A percentile compares a stretch with the other conserved stretches of the same genome.
phyloP scores from a whole-genome alignment of 2,888 invertebrate genomes.

The Coleophora flavipennella region DNA sequence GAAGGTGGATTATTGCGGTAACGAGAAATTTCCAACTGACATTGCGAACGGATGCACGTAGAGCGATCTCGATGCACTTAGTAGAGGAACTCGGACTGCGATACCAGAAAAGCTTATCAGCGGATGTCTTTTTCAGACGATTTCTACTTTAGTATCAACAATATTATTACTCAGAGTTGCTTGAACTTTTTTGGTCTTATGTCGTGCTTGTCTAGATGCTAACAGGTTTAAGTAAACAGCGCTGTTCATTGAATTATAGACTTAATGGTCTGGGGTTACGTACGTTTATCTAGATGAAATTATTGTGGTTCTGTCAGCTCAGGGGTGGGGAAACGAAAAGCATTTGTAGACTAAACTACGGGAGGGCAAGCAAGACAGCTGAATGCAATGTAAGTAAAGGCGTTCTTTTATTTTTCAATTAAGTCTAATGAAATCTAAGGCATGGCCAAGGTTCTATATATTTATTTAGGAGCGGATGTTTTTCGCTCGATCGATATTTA shows the following conservation, averaged over 20 bases:
- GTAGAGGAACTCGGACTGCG: conserved; percentile 28
- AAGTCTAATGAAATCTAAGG: conserved; percentile 49
- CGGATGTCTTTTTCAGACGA: conserved; percentile 5
- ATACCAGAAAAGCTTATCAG: conserved; percentile 22
- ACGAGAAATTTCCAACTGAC: conserved; percentile 66
- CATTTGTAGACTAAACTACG: conserved; percentile 54
- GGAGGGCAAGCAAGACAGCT: conserved; percentile 43
- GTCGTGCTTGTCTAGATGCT: conserved; percentile 5
- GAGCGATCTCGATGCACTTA: conserved; percentile 64
- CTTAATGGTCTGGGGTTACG: background rate
- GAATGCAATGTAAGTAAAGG: conserved; percentile 52
- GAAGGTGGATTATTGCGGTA: conserved; percentile 64
- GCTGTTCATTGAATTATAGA: conserved; percentile 14
- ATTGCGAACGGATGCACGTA: conserved; percentile 62
- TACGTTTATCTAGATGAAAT: conserved; percentile 10
- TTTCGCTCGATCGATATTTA: conserved; percentile 21
- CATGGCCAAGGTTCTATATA: conserved; percentile 17
- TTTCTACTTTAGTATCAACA: background rate
- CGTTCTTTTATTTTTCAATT: conserved; percentile 59
- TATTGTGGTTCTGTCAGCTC: conserved; percentile 12
- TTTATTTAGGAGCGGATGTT: conserved; percentile 19
- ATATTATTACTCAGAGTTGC: conserved; percentile 20
- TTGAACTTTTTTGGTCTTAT: conserved; percentile 15
- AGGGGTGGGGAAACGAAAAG: conserved; percentile 21
- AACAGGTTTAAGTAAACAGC: conserved; percentile 27